Evolutionary conservation across 2,888 invertebrate species (phyloP).

Genomic region (Sialis lutaria): DNA sequence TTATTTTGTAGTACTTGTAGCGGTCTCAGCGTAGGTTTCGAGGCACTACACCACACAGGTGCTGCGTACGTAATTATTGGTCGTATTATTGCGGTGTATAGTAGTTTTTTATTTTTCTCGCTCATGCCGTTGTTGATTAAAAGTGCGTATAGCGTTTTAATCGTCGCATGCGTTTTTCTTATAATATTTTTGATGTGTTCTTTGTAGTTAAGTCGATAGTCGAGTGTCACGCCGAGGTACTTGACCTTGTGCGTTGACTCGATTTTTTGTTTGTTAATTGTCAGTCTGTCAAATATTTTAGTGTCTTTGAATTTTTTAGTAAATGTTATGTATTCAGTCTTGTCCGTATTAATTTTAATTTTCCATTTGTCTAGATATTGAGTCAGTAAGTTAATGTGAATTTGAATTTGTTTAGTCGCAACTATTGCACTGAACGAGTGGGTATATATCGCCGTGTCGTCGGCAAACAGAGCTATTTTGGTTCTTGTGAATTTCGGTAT

Average conservation of each 20-base stretch:
- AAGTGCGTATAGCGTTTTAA: conserved; percentile 12
- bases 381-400: not conserved
- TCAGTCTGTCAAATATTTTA: not conserved
- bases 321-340: not conserved
- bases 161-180: conserved; percentile 9
- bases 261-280: not conserved
- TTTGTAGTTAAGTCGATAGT: conserved; percentile 7
- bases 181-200: conserved; percentile 10
- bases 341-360: not conserved
- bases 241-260: not conserved
- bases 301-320: not conserved
- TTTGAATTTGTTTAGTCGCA: not conserved
- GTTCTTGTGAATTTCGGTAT: not conserved
- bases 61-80: conserved; percentile 13
- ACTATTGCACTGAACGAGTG: conserved; percentile 1
- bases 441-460: not conserved
- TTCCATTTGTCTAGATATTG: not conserved
- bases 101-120: conserved; percentile 10
- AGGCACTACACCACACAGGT: conserved; percentile 12
- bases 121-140: conserved; percentile 6
- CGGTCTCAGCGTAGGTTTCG: conserved; percentile 5
- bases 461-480: not conserved
- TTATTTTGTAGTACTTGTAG: conserved; percentile 12
- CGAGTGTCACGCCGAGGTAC: not conserved
- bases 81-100: conserved; percentile 13